Percentiles rank a stretch among this genome's conserved stretches.
Conservation (phyloP, 1,140 invertebrate species). For the Drosophila sp. region DNA sequence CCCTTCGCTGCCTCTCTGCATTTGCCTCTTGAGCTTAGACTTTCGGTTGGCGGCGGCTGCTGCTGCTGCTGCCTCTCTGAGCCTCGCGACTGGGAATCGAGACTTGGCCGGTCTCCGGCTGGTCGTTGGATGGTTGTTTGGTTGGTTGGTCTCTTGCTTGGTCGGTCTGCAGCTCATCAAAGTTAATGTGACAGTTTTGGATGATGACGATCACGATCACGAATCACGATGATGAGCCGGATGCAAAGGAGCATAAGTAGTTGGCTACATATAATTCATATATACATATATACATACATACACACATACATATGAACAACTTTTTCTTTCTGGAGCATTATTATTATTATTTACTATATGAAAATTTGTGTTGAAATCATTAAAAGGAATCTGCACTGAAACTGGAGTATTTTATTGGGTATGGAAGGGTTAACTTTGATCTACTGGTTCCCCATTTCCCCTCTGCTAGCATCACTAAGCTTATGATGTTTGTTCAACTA, state of each 20-base stretch:
- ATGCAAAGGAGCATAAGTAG: conserved; percentile 34
- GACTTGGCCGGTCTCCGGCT: conserved; percentile 22
- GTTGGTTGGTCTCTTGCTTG: not conserved
- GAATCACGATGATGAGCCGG: conserved; percentile 39
- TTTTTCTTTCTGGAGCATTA: not conserved
- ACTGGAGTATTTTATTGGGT: no score
- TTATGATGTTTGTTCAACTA: not conserved
- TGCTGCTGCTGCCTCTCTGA: conserved; percentile 9
- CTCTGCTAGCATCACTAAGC: no score
- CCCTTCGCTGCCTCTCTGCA: not conserved
- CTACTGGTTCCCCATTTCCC: no score
- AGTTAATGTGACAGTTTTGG: conserved; percentile 76
- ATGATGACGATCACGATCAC: conserved; percentile 28
- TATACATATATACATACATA: not conserved
- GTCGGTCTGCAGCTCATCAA: conserved; percentile 67
- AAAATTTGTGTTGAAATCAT: no score
- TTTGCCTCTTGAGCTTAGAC: conserved; percentile 55
- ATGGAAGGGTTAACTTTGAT: no score
- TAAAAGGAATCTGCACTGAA: no score
- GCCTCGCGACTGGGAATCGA: conserved; percentile 5
- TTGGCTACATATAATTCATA: not conserved
- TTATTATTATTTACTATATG: not conserved
- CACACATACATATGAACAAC: not conserved
- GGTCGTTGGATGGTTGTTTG: not conserved
- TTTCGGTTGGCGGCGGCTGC: conserved; percentile 45